These are phyloP conservation scores for Dryadula phaetusa DNA, from an alignment of 2,888 invertebrate genomes.

Conservation along the genomic window DNA sequence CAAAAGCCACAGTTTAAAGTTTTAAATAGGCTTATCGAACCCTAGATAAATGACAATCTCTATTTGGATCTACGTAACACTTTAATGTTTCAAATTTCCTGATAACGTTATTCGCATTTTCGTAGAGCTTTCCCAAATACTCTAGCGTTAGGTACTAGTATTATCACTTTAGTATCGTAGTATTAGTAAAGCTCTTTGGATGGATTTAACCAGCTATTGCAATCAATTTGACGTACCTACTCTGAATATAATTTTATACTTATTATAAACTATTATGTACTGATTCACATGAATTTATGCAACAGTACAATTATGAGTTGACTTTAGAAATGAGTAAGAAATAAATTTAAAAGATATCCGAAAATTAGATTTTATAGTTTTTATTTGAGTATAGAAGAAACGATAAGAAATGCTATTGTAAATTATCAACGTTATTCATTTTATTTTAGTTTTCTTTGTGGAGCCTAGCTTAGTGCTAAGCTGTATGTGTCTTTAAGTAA, in stretches of 20 bases:
- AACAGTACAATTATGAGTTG: too few relatives aligned
- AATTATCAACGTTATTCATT: too few relatives aligned
- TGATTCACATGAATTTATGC: not conserved
- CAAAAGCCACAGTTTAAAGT: not conserved
- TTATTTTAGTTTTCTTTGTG: too few relatives aligned
- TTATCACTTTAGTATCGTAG: slow-evolving; percentile 29
- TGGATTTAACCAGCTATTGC: slow-evolving; percentile 43
- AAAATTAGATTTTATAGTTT: too few relatives aligned
- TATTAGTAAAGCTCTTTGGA: slow-evolving; percentile 42
- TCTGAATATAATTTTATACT: slow-evolving; percentile 24
- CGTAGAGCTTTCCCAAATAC: slow-evolving; percentile 18
- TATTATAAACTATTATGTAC: not conserved
- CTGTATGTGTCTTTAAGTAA: too few relatives aligned
- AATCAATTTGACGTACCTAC: slow-evolving; percentile 40
- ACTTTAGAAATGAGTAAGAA: too few relatives aligned
- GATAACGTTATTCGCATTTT: slow-evolving; percentile 20
- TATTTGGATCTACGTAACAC: not conserved
- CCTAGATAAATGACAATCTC: not conserved
- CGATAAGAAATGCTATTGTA: too few relatives aligned
- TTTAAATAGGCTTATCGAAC: slow-evolving; percentile 1
- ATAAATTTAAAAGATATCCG: too few relatives aligned
- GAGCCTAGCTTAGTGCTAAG: too few relatives aligned
- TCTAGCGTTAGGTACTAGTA: slow-evolving; percentile 10
- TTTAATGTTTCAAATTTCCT: slow-evolving; percentile 12
- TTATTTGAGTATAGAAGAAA: too few relatives aligned